phyloP scores from a whole-genome alignment of 2,113 vertebrate genomes.

The Anseranas semipalmata region DNA sequence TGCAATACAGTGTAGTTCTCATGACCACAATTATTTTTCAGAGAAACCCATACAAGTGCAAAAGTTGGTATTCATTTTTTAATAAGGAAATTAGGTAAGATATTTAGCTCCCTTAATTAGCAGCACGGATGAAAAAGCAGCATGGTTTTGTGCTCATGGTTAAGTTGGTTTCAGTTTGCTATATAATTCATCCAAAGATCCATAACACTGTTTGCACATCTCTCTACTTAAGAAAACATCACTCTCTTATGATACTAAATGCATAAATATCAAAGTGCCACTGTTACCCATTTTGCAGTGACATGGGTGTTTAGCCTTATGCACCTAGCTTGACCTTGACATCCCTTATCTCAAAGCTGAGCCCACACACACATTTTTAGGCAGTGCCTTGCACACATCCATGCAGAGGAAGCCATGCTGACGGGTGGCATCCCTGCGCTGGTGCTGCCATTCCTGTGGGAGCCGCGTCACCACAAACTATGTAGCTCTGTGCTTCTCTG shows the following conservation, averaged over 20 bases:
- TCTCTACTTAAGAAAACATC: background rate
- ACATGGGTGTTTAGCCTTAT: background rate
- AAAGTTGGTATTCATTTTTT: background rate
- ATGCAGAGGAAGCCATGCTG: background rate
- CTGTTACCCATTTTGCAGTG: background rate
- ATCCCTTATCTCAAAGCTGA: background rate
- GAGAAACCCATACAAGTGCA: background rate
- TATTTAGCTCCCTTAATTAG: background rate
- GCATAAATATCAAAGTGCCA: background rate
- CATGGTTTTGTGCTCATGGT: background rate
- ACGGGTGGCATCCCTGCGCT: background rate
- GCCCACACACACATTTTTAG: background rate
- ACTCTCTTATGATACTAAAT: background rate
- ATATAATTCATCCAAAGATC: background rate
- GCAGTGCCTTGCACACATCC: background rate
- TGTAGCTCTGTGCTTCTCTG: background rate
- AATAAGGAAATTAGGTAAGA: background rate
- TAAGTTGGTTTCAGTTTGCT: background rate
- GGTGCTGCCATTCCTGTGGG: background rate
- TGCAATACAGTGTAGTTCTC: background rate
- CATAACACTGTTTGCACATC: background rate
- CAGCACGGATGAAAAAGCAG: background rate
- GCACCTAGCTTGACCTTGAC: background rate
- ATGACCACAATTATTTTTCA: background rate
- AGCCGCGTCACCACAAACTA: background rate